Base-by-base conservation (phyloP, 2,797 vertebrate species). In the Sitta carolinensis region DNA sequence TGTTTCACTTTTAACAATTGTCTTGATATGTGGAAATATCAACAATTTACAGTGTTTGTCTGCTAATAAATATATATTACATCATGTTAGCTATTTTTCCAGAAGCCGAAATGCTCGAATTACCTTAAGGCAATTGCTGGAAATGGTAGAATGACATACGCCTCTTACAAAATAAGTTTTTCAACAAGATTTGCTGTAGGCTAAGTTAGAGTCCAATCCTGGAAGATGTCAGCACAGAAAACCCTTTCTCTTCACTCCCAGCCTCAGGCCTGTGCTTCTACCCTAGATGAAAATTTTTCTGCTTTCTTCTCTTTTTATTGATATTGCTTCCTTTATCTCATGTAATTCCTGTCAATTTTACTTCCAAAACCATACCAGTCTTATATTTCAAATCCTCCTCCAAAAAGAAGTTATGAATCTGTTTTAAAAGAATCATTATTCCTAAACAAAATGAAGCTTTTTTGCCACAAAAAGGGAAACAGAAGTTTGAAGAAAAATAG, bases 1-100 rank as follows among this genome's bases (percentile, higher is more conserved):
- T 96, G 88, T 97, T 97, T 96, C 47, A 89, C 93, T 96, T 96
- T 82, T 90, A 91, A 82, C 92, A 87, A 50, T 89, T 93, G 58
- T 93, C 87, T 90, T 90, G 58, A 96, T 96, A 95, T 36, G 57
- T 67, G 64, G 74, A 96, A 93, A 93, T 88, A 95, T 93, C 83
- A 95, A 89, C 74, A 91, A 84, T 96, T 96, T 72, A 58, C 48
- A 79, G 66, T 63, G 55, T 74, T 94, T 82, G 75, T 62, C 75
- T 80, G 43, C 72, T 95, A 96, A 96, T 96, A 96, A 93, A 91
- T 88, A 83, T 47, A 93, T 91, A 88, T 89, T 90, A 89, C 80
- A 93, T 95, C 69, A 94, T 88, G 89, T 94, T 93, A 83, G 62
- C 58, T 76, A 34, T 87, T 95, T 96, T 92, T 95, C 36, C 66